Conservation (phyloP, 1,140 invertebrate genomes). For the Episyrphus balteatus region DNA sequence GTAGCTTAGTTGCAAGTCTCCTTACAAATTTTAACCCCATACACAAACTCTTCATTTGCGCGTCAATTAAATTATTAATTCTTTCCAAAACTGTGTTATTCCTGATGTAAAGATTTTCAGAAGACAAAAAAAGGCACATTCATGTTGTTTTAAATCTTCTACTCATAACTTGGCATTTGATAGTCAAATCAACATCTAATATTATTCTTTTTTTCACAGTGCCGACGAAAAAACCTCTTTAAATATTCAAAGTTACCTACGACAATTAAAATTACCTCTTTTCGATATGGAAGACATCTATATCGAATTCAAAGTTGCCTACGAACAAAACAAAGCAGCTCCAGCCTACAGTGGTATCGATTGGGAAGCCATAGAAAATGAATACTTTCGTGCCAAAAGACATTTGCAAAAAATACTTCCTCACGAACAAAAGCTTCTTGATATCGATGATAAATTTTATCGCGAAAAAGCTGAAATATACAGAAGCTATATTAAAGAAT, state of each 20-base stretch:
- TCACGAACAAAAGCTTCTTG: constrained; percentile 24
- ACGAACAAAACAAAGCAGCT: constrained; percentile 11
- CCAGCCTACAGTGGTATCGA: not conserved
- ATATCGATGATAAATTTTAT: constrained; percentile 18
- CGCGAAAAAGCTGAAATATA: constrained; percentile 21
- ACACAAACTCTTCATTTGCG: too few species aligned
- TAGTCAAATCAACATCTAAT: too few species aligned
- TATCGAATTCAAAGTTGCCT: constrained; percentile 32
- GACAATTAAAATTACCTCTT: constrained; percentile 35
- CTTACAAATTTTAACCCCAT: too few species aligned
- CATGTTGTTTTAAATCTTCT: too few species aligned
- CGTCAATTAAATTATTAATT: too few species aligned
- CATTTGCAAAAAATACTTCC: constrained; percentile 20
- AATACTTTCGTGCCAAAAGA: constrained; percentile 11
- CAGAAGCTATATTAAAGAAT: constrained; percentile 10
- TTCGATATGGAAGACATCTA: constrained; percentile 34
- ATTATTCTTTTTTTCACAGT: too few species aligned
- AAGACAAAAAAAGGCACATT: too few species aligned
- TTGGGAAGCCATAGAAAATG: constrained; percentile 9
- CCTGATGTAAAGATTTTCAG: too few species aligned
- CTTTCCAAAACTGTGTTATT: too few species aligned
- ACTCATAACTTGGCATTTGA: too few species aligned
- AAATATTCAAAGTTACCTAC: constrained; percentile 24
- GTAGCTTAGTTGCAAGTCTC: too few species aligned
- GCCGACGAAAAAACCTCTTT: constrained; percentile 7